phyloP scores from a whole-genome alignment of 2,113 vertebrate genomes.

The Tychaedon coryphoeus region DNA sequence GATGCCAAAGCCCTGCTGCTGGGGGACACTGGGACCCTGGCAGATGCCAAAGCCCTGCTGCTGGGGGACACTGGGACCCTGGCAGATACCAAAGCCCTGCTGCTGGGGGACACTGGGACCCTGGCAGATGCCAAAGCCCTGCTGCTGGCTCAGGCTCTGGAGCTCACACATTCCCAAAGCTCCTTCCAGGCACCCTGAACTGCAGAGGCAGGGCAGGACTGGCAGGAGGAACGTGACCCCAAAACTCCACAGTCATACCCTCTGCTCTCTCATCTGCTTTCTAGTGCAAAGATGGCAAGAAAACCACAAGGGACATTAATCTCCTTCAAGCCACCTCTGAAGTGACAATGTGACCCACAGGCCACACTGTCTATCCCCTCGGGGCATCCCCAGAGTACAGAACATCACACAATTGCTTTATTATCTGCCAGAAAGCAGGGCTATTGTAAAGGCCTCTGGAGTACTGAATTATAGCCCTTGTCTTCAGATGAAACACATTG shows the following conservation, averaged over 20 bases:
- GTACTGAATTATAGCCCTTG: background rate
- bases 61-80: background rate
- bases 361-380: background rate
- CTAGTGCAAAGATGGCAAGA: background rate
- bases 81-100: background rate
- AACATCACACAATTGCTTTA: background rate
- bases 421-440: background rate
- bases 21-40: background rate
- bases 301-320: background rate
- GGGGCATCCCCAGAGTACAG: background rate
- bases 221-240: background rate
- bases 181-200: background rate
- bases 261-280: background rate
- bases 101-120: too few relatives aligned
- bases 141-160: background rate
- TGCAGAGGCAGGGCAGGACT: background rate
- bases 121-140: background rate
- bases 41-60: background rate
- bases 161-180: background rate
- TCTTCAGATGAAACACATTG: background rate
- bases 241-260: fast-evolving
- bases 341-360: background rate
- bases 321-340: background rate
- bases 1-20: fast-evolving
- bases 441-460: background rate